Evolutionary conservation across 2,797 vertebrate genomes (phyloP).

Genomic region (Acanthurus leucopareius): DNA sequence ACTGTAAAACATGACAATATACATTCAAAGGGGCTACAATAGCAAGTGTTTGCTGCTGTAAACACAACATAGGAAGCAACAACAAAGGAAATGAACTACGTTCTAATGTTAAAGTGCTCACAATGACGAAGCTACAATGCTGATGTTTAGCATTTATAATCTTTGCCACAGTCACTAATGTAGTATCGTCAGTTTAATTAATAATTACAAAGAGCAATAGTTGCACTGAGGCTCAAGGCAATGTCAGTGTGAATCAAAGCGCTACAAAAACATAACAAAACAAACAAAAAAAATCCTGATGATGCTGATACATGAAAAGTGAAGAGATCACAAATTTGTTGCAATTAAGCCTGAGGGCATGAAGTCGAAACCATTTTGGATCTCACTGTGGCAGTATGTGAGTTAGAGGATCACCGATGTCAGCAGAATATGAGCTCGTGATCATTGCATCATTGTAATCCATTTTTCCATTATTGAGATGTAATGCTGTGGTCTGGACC

Average conservation of each 20-base stretch:
- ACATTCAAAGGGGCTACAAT: background rate
- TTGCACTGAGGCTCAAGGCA: no score
- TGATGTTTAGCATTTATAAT: background rate
- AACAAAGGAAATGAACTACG: background rate
- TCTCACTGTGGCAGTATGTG: no score
- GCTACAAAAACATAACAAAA: no score
- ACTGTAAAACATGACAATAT: background rate
- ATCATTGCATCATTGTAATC: background rate
- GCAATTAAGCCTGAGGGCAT: background rate
- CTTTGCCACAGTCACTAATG: no score
- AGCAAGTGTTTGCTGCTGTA: background rate
- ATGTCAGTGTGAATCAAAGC: no score
- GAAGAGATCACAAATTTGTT: background rate
- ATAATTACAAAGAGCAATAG: no score
- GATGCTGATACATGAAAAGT: background rate
- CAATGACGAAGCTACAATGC: background rate
- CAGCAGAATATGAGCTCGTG: background rate
- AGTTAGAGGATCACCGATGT: background rate
- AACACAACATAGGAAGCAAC: background rate
- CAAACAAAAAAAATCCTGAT: background rate
- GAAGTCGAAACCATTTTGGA: background rate
- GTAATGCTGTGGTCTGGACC: background rate
- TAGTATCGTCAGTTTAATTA: background rate
- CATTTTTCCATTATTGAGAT: background rate
- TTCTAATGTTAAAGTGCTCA: background rate